Base-by-base conservation (phyloP, 1,140 invertebrate genomes). In the Pseudomyrmex cubaensis region DNA sequence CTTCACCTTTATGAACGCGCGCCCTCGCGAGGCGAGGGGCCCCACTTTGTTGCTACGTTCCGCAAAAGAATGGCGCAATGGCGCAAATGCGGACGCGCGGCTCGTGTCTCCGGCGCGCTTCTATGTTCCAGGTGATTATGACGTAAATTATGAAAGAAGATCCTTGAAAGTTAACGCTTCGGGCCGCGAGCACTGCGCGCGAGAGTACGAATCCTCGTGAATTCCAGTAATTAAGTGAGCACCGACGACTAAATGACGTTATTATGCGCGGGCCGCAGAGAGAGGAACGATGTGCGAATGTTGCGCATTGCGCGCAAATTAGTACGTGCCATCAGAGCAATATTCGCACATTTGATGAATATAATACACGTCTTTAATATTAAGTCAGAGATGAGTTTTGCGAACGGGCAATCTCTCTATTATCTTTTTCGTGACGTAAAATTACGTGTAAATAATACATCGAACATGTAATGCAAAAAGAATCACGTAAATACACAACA, bases 111-210 rank as follows among this genome's bases (percentile, higher is more conserved):
- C 82, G 59, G 76, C 74, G 62, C 66, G 54, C 56, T 59, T 80
- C 83, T 90, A 85, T 90, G 89, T 93, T 92, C 90, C 89, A 87
- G 86, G 87, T 91, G 92, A 92, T 92, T 93, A 92, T 92, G 87
- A 91, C 92, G 89, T 90, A 91, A 93, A 93, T 92, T 90, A 88
- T 92, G 89, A 91, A 92, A 92, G 91, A 92, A 92, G 85, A 85
- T 62, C 83, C 80, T 77, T 74, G 76, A 85, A 78, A 80, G 69
- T 78, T 54, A 72, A 89, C 87, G 88, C 88, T 89, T 78, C 78
- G 69, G 56, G 84, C 69, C 70, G 80, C 87, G 83, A 85, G 80
- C 85, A 83, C 75, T 87, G 76, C 70, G 83, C 64, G 84, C 57
- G 72, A 85, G 84, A 74, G 76, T 75, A 82, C 80, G 56, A 62